Evolutionary conservation across 2,888 invertebrate species (phyloP), one percentile per base, ranked within the genome.

Genomic region (Drosophila setosimentum): DNA sequence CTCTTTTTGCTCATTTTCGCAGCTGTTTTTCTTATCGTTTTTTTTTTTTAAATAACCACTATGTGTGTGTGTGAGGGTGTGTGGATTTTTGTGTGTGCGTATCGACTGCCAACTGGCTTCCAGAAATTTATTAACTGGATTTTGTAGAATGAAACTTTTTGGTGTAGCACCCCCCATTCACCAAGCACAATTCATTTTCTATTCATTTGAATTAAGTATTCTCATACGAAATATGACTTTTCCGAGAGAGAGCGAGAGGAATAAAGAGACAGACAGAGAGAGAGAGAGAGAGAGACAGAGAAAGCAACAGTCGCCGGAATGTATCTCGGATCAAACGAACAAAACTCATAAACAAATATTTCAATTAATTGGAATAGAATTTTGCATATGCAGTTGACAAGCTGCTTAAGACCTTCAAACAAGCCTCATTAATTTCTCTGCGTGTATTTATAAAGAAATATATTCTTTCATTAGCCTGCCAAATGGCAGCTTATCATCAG

Each of bases 91-190:
- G 18, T 49, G 29, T 49, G 18, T 49, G 29, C 18, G 32, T 48
- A 73, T 68, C 40, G 53, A 74, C 60, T 64, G 48, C 59, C 65
- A 73, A 66, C 58, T 54, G 61, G 21, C 33, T 30, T 48, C 10
- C 30, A 70, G 42, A 63, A 71, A 68, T 80, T 85, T 68, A 82
- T 82, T 85, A 72, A 80, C 73, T 75, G 78, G 53, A 72, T 67
- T 82, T 76, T 76, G 73, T 78, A 80, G 82, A 71, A 53, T 77
- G 68, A 80, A 84, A 83, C 80, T 84, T 84, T 84, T 75, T 37
- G 21, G 16, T 27, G 1, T 27, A 7, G 13, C 7, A 13, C 4
- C n/a, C n/a, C 8, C 16, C 11, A 18, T 21, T 21, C 32, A 29
- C 13, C 33, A 24, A 45, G 13, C 21, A 37, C 64, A 53, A 65